These are phyloP conservation scores for Platycercus adscitus DNA, from an alignment of 2,113 vertebrate genomes.

Conservation along the genomic window DNA sequence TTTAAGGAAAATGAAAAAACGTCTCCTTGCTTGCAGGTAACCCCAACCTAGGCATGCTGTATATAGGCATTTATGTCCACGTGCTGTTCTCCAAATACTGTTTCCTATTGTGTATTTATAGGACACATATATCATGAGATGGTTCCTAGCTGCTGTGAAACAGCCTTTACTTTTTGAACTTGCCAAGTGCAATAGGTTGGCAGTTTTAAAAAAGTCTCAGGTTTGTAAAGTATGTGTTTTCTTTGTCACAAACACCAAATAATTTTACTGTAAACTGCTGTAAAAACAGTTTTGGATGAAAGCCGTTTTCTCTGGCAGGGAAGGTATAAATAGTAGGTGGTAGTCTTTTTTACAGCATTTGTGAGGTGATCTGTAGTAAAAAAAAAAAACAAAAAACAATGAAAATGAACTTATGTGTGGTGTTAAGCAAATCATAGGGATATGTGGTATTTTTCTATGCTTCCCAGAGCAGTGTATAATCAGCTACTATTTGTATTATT, in stretches of 20 bases:
- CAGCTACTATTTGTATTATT: background rate
- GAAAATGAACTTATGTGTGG: background rate
- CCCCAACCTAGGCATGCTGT: background rate
- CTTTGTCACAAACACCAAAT: background rate
- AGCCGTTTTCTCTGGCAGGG: background rate
- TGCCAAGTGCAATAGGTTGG: background rate
- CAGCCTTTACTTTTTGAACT: background rate
- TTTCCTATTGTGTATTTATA: background rate
- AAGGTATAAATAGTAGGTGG: background rate
- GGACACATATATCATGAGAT: background rate
- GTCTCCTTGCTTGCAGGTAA: background rate
- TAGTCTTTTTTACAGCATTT: background rate
- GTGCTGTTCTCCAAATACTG: background rate
- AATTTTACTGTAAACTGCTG: background rate
- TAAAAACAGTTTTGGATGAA: background rate
- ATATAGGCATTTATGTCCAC: background rate
- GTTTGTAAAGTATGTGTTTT: background rate
- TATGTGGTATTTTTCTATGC: background rate
- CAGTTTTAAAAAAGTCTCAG: background rate
- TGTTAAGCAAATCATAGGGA: background rate
- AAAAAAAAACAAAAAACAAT: background rate
- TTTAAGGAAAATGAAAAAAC: background rate
- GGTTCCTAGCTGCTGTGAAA: background rate
- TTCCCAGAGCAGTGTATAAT: background rate
- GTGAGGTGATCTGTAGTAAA: background rate